phyloP scores from a whole-genome alignment of 2,113 vertebrate species.

The Colaptes auratus region DNA sequence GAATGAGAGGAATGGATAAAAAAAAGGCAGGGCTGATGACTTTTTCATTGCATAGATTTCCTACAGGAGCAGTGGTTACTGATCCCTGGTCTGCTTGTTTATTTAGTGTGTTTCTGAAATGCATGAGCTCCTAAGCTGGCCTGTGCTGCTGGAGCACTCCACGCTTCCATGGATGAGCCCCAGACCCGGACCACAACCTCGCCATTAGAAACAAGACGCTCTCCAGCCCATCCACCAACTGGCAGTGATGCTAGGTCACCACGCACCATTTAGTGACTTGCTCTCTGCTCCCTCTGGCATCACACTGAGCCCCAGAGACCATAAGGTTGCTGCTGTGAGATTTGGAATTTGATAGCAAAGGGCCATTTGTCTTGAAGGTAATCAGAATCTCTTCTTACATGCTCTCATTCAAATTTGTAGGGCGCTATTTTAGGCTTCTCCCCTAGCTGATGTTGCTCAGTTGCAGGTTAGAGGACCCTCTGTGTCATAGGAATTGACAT shows the following conservation, averaged over 20 bases:
- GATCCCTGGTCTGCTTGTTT: background rate
- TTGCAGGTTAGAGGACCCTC: background rate
- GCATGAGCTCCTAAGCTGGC: background rate
- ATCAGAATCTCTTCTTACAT: background rate
- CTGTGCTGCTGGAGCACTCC: accelerated
- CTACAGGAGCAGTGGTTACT: slow-evolving; percentile 28
- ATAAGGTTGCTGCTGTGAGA: background rate
- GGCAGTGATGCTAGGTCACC: background rate
- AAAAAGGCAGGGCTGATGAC: background rate
- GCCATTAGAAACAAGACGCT: background rate
- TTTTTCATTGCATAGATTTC: slow-evolving; percentile 59
- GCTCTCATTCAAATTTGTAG: background rate
- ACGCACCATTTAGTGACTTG: background rate
- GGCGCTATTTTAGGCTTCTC: background rate
- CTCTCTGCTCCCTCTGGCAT: background rate
- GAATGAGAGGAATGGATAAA: slow-evolving; percentile 34
- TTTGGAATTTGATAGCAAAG: background rate
- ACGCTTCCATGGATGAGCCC: accelerated
- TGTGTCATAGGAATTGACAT: background rate
- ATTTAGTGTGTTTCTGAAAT: slow-evolving; percentile 24
- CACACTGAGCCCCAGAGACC: background rate
- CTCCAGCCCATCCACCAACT: background rate
- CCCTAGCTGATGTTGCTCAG: background rate
- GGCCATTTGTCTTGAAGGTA: background rate
- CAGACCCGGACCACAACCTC: background rate